Evolutionary conservation across 2,888 invertebrate species (phyloP).

Genomic region (Calliscelio sp.): DNA sequence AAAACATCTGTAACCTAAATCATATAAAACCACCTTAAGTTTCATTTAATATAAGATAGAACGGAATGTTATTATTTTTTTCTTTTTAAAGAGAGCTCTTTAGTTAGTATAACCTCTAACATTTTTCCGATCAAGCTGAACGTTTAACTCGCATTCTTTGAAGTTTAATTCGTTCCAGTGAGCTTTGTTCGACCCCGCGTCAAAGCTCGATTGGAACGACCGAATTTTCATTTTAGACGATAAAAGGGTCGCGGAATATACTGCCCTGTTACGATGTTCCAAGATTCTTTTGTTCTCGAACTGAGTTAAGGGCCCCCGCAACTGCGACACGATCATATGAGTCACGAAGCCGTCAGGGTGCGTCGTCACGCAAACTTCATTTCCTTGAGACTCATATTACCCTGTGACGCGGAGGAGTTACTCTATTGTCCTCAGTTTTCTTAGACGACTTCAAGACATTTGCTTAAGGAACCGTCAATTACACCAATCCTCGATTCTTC

Average conservation of each 20-base stretch:
- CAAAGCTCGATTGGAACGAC: conserved; percentile 13
- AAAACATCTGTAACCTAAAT: too few species aligned
- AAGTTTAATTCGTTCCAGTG: neutral
- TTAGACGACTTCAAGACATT: conserved; percentile 81
- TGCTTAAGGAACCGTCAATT: conserved; percentile 18
- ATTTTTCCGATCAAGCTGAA: too few species aligned
- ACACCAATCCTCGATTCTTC: neutral
- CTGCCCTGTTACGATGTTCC: conserved; percentile 83
- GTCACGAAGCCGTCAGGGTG: conserved; percentile 70
- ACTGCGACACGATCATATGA: conserved; percentile 53
- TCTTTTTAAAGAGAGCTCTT: too few species aligned
- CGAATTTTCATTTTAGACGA: conserved; percentile 35
- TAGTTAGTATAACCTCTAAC: too few species aligned
- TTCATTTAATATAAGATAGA: too few species aligned
- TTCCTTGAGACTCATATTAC: conserved; percentile 84
- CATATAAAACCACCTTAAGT: too few species aligned
- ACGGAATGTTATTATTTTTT: too few species aligned
- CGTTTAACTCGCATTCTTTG: neutral
- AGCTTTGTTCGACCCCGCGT: neutral
- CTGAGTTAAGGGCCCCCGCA: conserved; percentile 63
- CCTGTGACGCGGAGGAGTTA: conserved; percentile 85
- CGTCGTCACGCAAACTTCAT: conserved; percentile 73
- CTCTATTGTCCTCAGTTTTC: conserved; percentile 85
- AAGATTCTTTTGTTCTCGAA: conserved; percentile 84
- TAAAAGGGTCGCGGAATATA: conserved; percentile 74